Conservation (phyloP, 2,888 invertebrate species). For the Eilema caniola region DNA sequence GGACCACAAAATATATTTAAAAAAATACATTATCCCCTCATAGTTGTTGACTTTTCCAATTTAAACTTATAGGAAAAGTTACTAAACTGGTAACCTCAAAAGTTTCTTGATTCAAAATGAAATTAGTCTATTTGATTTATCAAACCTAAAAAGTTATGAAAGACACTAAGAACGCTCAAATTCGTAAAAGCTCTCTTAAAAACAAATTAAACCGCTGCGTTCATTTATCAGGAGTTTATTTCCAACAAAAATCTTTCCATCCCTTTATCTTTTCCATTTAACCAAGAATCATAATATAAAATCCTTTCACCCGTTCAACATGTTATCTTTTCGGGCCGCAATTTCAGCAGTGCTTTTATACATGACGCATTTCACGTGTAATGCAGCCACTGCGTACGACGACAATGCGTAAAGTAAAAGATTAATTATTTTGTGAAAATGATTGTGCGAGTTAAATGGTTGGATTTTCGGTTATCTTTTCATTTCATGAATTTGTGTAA, state of each 20-base stretch:
- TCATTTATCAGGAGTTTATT: conserved; percentile 4
- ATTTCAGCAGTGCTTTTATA: conserved; percentile 17
- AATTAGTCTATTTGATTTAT: neutral
- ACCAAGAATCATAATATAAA: conserved; percentile 5
- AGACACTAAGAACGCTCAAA: neutral
- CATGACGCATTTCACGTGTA: conserved; percentile 10
- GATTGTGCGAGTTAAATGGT: conserved; percentile 13
- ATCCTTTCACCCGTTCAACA: neutral
- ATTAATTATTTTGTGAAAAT: conserved; percentile 26
- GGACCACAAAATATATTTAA: no score
- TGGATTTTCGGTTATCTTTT: conserved; percentile 5
- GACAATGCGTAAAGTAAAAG: conserved; percentile 18
- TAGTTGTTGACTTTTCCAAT: no score
- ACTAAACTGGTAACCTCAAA: no score
- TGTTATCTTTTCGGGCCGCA: conserved; percentile 9
- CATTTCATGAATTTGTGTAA: conserved; percentile 7
- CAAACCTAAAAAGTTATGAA: neutral
- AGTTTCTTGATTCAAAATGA: no score
- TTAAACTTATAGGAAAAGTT: no score
- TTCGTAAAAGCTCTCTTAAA: conserved; percentile 4
- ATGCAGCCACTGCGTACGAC: conserved; percentile 13
- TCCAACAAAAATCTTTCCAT: neutral
- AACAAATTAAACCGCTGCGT: neutral
- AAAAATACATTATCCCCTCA: no score
- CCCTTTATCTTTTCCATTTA: conserved; percentile 4